Percentiles rank a stretch among this genome's conserved stretches.
Conservation (phyloP, 2,797 vertebrate genomes). For the Etheostoma nigrum region DNA sequence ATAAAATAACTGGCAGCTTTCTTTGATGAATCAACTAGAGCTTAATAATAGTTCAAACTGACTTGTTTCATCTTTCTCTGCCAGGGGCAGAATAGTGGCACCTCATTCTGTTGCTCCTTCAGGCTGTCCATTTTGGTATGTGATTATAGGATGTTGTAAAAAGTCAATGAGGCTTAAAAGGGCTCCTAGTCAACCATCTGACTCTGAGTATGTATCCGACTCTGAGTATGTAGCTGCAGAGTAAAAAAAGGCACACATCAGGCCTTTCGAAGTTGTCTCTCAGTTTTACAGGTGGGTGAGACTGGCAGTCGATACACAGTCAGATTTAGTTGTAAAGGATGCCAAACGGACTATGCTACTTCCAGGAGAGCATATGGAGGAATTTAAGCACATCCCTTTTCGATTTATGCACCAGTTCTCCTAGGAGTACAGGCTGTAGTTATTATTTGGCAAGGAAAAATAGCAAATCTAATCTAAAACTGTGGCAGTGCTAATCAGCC, state of each 20-base stretch:
- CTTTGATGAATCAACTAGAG: slow-evolving; percentile 1
- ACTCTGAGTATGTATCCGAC: slow-evolving; percentile 10
- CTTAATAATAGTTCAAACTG: neutral
- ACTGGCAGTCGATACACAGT: slow-evolving; percentile 58
- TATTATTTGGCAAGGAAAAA: slow-evolving; percentile 23
- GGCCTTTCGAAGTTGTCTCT: slow-evolving; percentile 38
- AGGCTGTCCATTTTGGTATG: slow-evolving; percentile 35
- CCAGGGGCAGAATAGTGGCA: neutral
- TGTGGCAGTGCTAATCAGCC: slow-evolving; percentile 8
- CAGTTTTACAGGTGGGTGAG: slow-evolving; percentile 63
- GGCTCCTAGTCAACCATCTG: slow-evolving; percentile 70
- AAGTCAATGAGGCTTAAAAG: slow-evolving; percentile 65
- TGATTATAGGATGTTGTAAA: slow-evolving; percentile 53
- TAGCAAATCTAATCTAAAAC: slow-evolving; percentile 9
- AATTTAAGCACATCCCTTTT: slow-evolving; percentile 67
- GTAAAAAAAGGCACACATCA: slow-evolving; percentile 13
- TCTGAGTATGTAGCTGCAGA: slow-evolving; percentile 25
- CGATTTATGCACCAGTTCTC: slow-evolving; percentile 41
- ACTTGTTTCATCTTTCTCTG: neutral
- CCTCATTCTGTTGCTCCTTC: slow-evolving; percentile 3
- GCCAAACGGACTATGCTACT: slow-evolving; percentile 56
- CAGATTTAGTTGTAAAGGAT: slow-evolving; percentile 56
- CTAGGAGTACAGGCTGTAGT: neutral
- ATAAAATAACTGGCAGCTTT: slow-evolving; percentile 18
- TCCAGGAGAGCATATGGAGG: slow-evolving; percentile 54